phyloP scores from a whole-genome alignment of 2,113 vertebrate genomes.

The Nannospalax galili region DNA sequence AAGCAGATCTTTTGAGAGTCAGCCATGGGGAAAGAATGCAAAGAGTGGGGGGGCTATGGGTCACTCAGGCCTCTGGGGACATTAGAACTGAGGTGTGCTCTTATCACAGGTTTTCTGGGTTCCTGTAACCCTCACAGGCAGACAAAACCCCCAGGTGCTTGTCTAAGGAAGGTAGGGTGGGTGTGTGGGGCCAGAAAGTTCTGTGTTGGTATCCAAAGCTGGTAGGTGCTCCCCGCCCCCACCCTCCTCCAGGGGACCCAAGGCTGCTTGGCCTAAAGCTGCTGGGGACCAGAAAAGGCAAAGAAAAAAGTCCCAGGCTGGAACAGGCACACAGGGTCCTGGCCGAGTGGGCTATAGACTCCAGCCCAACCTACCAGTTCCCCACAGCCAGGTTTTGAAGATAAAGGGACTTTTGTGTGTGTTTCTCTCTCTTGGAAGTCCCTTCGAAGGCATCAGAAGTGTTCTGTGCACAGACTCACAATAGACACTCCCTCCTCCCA shows the following conservation, averaged over 20 bases:
- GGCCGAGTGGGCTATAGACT: not conserved
- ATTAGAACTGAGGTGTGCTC: not conserved
- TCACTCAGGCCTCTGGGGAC: not conserved
- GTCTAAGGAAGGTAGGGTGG: not conserved
- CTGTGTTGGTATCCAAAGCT: not conserved
- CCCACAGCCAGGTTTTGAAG: constrained; percentile 46
- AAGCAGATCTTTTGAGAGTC: constrained; percentile 58
- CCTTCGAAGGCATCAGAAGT: constrained; percentile 76
- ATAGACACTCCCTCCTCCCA: constrained; percentile 58
- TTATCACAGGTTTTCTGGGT: not conserved
- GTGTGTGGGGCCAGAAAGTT: not conserved
- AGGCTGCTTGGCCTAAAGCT: constrained; percentile 44
- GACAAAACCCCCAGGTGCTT: not conserved
- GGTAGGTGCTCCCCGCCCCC: not conserved
- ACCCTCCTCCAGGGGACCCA: too few relatives aligned
- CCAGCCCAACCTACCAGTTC: constrained; percentile 6
- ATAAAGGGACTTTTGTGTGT: constrained; percentile 10
- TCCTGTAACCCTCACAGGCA: not conserved
- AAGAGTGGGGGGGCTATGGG: constrained; percentile 11
- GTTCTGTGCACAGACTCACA: constrained; percentile 69
- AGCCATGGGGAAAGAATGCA: constrained; percentile 56
- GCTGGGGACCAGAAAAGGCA: constrained; percentile 7
- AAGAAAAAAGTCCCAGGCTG: not conserved
- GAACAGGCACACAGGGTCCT: not conserved
- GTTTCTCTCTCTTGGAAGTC: constrained; percentile 57